These are phyloP conservation scores for Aix galericulata DNA, from an alignment of 2,113 vertebrate genomes.

Conservation along the genomic window DNA sequence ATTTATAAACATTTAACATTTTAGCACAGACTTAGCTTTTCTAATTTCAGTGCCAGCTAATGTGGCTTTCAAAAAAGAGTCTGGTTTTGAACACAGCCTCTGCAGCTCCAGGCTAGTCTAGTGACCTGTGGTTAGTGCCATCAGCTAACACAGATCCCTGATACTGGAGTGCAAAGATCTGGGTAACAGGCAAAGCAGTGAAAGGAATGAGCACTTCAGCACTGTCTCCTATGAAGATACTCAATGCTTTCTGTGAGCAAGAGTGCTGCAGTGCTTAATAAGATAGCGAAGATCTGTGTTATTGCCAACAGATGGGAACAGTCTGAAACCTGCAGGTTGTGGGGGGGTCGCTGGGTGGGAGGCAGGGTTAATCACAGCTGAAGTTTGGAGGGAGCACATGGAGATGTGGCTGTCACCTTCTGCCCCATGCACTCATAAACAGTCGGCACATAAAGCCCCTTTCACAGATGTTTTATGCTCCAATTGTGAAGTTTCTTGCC, in stretches of 20 bases:
- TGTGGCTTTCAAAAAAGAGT: neutral
- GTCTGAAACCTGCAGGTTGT: neutral
- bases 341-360: fast-evolving
- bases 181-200: neutral
- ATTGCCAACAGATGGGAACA: neutral
- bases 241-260: neutral
- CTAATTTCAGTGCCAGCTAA: neutral
- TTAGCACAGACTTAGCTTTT: neutral
- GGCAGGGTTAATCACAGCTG: neutral
- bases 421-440: neutral
- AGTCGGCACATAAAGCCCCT: neutral
- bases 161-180: neutral
- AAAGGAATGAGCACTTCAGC: neutral
- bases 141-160: neutral
- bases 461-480: neutral
- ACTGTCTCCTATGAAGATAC: neutral
- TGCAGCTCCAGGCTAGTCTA: neutral
- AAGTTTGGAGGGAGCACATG: neutral
- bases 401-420: neutral
- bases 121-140: neutral
- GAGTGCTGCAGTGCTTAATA: neutral
- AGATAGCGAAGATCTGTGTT: neutral
- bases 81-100: neutral
- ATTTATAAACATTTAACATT: neutral
- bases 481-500: neutral